These are phyloP conservation scores for Caenorhabditis sp. DNA, from an alignment of 2,888 invertebrate genomes.

Conservation along the genomic window DNA sequence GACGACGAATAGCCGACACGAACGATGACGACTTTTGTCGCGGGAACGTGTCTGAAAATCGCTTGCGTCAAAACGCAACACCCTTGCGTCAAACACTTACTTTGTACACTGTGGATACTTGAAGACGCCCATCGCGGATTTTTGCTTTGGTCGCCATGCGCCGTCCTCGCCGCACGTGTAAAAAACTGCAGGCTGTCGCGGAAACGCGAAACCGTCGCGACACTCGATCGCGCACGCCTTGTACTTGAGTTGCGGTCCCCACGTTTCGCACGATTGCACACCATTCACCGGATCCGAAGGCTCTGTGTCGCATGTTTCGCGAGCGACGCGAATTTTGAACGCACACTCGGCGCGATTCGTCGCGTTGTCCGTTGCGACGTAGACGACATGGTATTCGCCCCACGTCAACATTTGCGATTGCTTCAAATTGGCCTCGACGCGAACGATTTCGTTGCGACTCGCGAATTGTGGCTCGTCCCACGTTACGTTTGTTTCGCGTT, in stretches of 20 bases:
- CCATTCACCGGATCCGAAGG: conserved; percentile 89
- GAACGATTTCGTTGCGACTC: conserved; percentile 44
- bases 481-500: conserved; percentile 64
- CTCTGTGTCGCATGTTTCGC: conserved; percentile 90
- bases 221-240: conserved; percentile 81
- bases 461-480: conserved; percentile 68
- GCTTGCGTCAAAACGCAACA: too few relatives aligned
- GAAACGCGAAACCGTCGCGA: conserved; percentile 76
- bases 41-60: conserved; percentile 82
- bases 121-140: conserved; percentile 54
- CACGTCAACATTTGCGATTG: conserved; percentile 68
- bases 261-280: conserved; percentile 87
- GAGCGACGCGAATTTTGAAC: conserved; percentile 74
- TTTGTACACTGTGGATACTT: conserved; percentile 71
- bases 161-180: conserved; percentile 98
- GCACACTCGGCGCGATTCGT: conserved; percentile 63
- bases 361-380: conserved; percentile 68
- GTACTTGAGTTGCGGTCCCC: conserved; percentile 86
- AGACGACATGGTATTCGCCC: conserved; percentile 68
- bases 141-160: conserved; percentile 83
- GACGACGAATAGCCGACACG: conserved; percentile 93
- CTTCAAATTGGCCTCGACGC: conserved; percentile 67
- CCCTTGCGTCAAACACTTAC: too few relatives aligned
- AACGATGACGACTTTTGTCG: conserved; percentile 92
- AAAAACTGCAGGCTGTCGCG: conserved; percentile 91